Evolutionary conservation across 2,113 vertebrate genomes (phyloP).

Genomic region (Microtus ochrogaster): DNA sequence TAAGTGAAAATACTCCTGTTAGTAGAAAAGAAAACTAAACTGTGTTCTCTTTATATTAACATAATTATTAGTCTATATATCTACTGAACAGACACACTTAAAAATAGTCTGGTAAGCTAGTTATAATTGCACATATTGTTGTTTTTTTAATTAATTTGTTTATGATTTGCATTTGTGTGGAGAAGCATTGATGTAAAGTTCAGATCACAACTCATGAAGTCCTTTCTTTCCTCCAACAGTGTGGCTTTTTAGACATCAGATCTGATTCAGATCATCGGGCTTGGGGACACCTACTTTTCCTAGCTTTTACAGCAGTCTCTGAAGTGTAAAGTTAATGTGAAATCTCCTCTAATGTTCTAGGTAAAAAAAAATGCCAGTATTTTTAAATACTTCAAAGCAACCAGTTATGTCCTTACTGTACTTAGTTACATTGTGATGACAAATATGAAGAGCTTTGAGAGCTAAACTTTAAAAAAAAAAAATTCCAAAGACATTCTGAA

Average conservation of each 20-base stretch:
- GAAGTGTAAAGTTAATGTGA: neutral
- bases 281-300: neutral
- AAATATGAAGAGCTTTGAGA: neutral
- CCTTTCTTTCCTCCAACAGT: neutral
- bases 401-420: neutral
- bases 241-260: neutral
- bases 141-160: neutral
- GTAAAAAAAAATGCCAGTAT: neutral
- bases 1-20: neutral
- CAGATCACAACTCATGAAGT: neutral
- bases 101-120: neutral
- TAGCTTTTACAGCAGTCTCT: neutral
- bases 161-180: neutral
- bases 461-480: neutral
- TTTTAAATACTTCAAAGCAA: neutral
- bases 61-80: neutral
- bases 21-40: neutral
- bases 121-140: constrained; percentile 16
- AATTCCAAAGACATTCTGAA: neutral
- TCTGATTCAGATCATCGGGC: neutral
- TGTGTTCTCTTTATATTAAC: neutral
- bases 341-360: neutral
- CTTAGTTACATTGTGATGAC: neutral
- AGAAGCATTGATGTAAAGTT: no score
- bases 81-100: neutral